Conservation (phyloP, 1,140 invertebrate species). For the Drosophila quadrilineata region DNA sequence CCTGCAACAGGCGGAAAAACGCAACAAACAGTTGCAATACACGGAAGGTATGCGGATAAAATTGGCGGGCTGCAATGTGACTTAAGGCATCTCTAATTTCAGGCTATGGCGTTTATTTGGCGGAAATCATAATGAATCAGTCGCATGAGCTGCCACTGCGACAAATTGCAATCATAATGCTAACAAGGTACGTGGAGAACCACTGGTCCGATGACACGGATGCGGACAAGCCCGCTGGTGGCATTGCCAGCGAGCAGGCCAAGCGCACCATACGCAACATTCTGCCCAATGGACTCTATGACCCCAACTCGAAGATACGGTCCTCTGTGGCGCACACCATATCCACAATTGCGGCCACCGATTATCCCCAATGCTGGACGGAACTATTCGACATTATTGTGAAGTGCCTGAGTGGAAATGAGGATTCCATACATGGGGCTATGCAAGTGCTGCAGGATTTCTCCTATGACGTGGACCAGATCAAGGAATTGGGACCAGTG, state of each 20-base stretch:
- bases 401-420: slow-evolving; percentile 83
- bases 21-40: slow-evolving; percentile 76
- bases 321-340: slow-evolving; percentile 89
- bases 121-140: slow-evolving; percentile 88
- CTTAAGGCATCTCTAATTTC: slow-evolving; percentile 11
- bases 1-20: slow-evolving; percentile 63
- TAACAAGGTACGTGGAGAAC: slow-evolving; percentile 89
- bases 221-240: slow-evolving; percentile 13
- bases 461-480: slow-evolving; percentile 87
- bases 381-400: slow-evolving; percentile 88
- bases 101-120: slow-evolving; percentile 89
- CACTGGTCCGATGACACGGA: slow-evolving; percentile 86
- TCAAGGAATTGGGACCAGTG: slow-evolving; percentile 87
- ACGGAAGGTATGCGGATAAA: slow-evolving; percentile 69
- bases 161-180: slow-evolving; percentile 88
- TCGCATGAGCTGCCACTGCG: slow-evolving; percentile 85
- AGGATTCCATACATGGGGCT: slow-evolving; percentile 87
- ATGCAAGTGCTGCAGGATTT: slow-evolving; percentile 91
- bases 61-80: slow-evolving; percentile 51
- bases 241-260: slow-evolving; percentile 82
- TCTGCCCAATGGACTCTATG: slow-evolving; percentile 86
- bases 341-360: slow-evolving; percentile 89
- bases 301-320: slow-evolving; percentile 88
- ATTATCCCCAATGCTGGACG: slow-evolving; percentile 91
- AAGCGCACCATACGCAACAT: slow-evolving; percentile 87